Conservation (phyloP, 2,113 vertebrate species). For the Cebidichthys violaceus region DNA sequence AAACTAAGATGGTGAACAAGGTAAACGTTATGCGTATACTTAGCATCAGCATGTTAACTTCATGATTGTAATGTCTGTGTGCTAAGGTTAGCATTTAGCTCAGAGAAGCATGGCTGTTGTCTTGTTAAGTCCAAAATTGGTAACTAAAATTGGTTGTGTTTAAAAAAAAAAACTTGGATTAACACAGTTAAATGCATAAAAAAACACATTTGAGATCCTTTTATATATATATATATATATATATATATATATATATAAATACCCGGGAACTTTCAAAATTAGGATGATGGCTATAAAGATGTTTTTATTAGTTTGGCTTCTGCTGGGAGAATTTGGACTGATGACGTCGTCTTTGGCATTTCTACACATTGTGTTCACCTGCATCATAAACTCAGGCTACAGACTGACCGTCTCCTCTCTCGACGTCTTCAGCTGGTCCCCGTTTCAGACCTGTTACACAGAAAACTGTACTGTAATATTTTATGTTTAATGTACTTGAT, state of each 20-base stretch:
- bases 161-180: background rate
- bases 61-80: background rate
- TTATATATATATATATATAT: no score
- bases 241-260: no score
- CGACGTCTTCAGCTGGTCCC: background rate
- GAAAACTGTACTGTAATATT: slow-evolving; percentile 2
- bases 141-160: background rate
- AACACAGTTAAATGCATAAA: background rate
- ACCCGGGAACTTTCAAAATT: background rate
- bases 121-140: background rate
- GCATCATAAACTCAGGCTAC: background rate
- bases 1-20: background rate
- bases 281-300: background rate
- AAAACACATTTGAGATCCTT: background rate
- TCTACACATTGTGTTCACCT: background rate
- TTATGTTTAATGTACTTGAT: slow-evolving; percentile 46
- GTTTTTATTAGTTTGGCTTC: background rate
- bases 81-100: background rate
- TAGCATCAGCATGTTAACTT: background rate
- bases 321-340: background rate
- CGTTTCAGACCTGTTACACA: background rate
- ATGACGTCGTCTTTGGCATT: background rate
- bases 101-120: background rate
- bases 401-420: background rate
- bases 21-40: background rate